A percentile compares a stretch with the other conserved stretches of the same genome.
Evolutionary conservation across 2,888 invertebrate species (phyloP).

Genomic region (Caenorhabditis panamensis): DNA sequence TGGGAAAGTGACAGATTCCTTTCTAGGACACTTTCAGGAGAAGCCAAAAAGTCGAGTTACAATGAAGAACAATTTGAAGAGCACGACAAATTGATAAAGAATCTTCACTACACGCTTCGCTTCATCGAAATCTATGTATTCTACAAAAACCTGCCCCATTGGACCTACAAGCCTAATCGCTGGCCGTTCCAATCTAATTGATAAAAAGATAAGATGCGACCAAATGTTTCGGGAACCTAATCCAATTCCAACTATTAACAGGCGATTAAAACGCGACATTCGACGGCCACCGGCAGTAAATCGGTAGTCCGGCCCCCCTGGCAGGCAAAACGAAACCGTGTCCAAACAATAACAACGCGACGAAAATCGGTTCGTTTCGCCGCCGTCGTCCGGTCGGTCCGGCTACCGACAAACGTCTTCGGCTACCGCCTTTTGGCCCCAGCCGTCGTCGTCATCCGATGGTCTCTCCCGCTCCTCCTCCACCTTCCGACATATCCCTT

Average conservation of each 20-base stretch:
- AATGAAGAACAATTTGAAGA: too few species aligned
- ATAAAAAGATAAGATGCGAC: neutral
- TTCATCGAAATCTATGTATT: neutral
- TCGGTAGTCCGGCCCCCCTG: neutral
- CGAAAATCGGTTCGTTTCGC: neutral
- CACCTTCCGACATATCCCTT: conserved; percentile 23
- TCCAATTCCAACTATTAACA: conserved; percentile 35
- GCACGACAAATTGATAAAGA: neutral
- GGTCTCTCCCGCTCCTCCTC: neutral
- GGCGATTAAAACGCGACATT: conserved; percentile 34
- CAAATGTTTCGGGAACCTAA: conserved; percentile 14
- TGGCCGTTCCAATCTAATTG: neutral
- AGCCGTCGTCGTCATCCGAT: neutral
- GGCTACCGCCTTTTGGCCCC: conserved; percentile 8
- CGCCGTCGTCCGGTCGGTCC: conserved; percentile 4
- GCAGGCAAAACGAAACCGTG: conserved; percentile 20
- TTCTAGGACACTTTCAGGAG: too few species aligned
- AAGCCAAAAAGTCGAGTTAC: neutral
- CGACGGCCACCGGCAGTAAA: conserved; percentile 6
- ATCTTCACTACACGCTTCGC: neutral
- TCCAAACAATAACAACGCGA: conserved; percentile 19
- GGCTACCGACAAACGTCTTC: conserved; percentile 35
- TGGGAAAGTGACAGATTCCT: conserved; percentile 1
- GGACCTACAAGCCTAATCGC: conserved; percentile 9
- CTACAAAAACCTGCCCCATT: neutral